phyloP scores from a whole-genome alignment of 2,888 invertebrate species.

The Anoplius nigerrimus region DNA sequence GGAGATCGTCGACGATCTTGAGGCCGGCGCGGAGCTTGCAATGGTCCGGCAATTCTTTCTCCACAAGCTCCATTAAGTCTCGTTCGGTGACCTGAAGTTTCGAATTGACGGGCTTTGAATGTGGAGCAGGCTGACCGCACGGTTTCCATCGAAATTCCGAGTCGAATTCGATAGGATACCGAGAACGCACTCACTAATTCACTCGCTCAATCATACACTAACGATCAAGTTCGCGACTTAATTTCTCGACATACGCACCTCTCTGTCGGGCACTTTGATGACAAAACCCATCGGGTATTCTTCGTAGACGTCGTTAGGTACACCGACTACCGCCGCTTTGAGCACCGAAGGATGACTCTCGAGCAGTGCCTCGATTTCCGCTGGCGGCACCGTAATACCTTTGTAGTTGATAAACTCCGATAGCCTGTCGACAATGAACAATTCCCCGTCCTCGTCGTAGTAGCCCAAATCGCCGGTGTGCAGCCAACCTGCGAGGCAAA shows the following conservation, averaged over 20 bases:
- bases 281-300: conserved; percentile 52
- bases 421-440: background rate
- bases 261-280: conserved; percentile 8
- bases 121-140: too few relatives aligned
- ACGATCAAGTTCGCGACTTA: conserved; percentile 7
- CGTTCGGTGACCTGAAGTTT: conserved; percentile 13
- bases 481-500: conserved; percentile 12
- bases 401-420: background rate
- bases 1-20: conserved; percentile 16
- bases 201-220: background rate
- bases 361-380: background rate
- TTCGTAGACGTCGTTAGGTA: conserved; percentile 35
- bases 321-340: conserved; percentile 45
- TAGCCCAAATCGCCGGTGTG: conserved; percentile 9
- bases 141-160: too few relatives aligned
- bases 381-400: background rate
- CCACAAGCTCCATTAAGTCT: conserved; percentile 13
- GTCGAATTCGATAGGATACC: too few relatives aligned
- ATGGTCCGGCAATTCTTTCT: conserved; percentile 11
- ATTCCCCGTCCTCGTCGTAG: background rate
- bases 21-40: conserved; percentile 14
- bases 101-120: background rate
- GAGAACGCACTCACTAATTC: too few relatives aligned
- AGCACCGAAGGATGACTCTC: conserved; percentile 34
- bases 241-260: conserved; percentile 27